These are phyloP conservation scores for Aricia artaxerxes DNA, from an alignment of 2,888 invertebrate species.

Conservation along the genomic window DNA sequence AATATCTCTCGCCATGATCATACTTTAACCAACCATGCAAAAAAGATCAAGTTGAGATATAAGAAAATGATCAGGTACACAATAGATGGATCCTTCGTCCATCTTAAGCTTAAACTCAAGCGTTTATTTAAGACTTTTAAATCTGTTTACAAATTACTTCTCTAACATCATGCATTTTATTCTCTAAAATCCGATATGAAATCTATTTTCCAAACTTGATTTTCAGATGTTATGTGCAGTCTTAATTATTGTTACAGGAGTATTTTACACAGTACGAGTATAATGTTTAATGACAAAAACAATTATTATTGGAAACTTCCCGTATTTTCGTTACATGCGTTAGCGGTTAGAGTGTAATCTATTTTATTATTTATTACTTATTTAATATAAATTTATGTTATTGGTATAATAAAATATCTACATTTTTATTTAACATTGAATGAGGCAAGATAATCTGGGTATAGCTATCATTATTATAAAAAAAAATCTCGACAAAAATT, in stretches of 20 bases:
- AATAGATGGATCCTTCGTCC: neutral
- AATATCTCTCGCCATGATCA: neutral
- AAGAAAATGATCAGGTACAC: conserved; percentile 4
- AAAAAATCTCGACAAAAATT: neutral
- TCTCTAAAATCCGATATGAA: neutral
- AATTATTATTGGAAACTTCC: neutral
- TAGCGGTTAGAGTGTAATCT: neutral
- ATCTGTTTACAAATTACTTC: neutral
- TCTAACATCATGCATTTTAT: neutral
- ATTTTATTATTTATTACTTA: neutral
- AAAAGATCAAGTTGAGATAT: neutral
- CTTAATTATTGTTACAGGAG: neutral
- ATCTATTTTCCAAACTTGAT: neutral
- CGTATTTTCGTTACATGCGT: neutral
- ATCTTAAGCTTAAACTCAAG: neutral
- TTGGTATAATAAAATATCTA: neutral
- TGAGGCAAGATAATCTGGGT: neutral
- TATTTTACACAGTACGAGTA: neutral
- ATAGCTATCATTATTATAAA: neutral
- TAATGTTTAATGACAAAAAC: neutral
- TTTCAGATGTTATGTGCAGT: neutral
- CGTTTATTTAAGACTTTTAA: neutral
- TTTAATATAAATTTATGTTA: neutral
- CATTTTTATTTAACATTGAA: neutral
- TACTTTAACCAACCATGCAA: neutral